These are phyloP conservation scores for Epinotia bilunana DNA, from an alignment of 2,888 invertebrate genomes.

Conservation along the genomic window DNA sequence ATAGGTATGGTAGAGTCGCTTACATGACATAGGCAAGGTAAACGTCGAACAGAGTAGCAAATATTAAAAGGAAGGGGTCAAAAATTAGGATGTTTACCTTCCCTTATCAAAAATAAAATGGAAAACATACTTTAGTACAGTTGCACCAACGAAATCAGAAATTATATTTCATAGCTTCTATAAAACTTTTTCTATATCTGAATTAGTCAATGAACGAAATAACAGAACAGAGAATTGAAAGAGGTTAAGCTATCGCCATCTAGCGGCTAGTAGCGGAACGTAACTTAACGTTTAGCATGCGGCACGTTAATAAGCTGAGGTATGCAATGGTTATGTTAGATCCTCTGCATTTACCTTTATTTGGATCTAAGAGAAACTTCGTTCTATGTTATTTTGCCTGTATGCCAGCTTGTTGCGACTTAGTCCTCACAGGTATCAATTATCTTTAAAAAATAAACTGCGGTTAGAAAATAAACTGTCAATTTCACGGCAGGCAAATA, in stretches of 20 bases:
- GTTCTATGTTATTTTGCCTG: conserved; percentile 11
- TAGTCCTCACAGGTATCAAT: conserved; percentile 49
- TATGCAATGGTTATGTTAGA: neutral
- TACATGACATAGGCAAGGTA: too few relatives aligned
- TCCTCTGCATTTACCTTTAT: neutral
- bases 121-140: too few relatives aligned
- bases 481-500: conserved; percentile 74
- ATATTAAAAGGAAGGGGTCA: too few relatives aligned
- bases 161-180: too few relatives aligned
- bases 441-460: conserved; percentile 60
- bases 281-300: conserved; percentile 44
- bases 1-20: too few relatives aligned
- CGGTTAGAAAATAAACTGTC: conserved; percentile 69
- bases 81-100: too few relatives aligned
- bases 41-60: too few relatives aligned
- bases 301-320: neutral
- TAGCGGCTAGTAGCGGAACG: conserved; percentile 66
- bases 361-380: neutral
- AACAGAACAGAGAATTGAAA: neutral
- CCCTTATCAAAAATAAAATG: too few relatives aligned
- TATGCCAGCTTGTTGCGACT: conserved; percentile 13
- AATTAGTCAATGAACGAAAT: neutral
- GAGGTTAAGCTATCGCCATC: conserved; percentile 57
- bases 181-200: too few relatives aligned
- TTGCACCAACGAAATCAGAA: too few relatives aligned